Conservation (phyloP, 2,113 vertebrate genomes). For the Eupsittula cactorum region DNA sequence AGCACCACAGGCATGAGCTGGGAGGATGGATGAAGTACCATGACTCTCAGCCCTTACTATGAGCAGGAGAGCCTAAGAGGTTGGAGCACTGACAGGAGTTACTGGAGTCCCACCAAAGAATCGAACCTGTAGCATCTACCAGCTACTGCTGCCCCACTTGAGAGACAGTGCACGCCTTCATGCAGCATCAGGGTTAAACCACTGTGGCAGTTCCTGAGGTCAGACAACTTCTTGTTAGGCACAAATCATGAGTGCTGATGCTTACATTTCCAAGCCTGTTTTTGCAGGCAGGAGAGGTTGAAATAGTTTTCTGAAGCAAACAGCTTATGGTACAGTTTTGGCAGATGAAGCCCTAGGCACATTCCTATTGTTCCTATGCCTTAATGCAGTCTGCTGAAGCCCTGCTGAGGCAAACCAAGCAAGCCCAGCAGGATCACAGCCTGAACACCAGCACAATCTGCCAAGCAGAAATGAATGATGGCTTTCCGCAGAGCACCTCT, state of each 20-base stretch:
- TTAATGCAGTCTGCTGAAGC: neutral
- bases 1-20: fast-evolving
- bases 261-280: neutral
- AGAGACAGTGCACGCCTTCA: neutral
- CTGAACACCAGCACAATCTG: neutral
- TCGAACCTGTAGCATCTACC: neutral
- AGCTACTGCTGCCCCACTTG: neutral
- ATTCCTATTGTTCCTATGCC: neutral
- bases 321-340: neutral
- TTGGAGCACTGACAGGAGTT: neutral
- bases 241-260: neutral
- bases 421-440: neutral
- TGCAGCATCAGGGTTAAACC: neutral
- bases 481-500: neutral
- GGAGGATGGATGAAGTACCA: neutral
- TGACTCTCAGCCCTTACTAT: neutral
- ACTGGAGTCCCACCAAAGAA: neutral
- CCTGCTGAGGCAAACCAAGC: neutral
- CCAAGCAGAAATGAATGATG: neutral
- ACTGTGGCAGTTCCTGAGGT: neutral
- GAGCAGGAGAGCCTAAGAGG: neutral
- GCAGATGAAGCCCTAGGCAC: neutral
- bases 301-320: neutral
- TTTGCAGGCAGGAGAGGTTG: neutral
- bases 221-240: neutral